Percentiles rank a stretch among this genome's conserved stretches.
phyloP scores from a whole-genome alignment of 2,113 vertebrate genomes.

The Dasypus novemcinctus region DNA sequence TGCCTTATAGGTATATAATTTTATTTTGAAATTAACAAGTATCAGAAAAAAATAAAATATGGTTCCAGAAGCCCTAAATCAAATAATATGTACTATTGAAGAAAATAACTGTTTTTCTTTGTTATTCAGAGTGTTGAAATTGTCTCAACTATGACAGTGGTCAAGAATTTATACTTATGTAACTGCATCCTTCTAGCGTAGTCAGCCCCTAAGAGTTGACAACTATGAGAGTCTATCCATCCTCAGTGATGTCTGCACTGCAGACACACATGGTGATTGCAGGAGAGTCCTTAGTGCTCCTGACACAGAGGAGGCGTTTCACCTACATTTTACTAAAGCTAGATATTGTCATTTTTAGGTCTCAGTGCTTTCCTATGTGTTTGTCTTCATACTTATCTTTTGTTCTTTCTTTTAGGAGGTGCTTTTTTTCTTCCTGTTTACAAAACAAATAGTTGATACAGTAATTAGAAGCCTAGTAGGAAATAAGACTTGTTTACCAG shows the following conservation, averaged over 20 bases:
- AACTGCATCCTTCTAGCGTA: constrained; percentile 70
- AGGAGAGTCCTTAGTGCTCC: constrained; percentile 37
- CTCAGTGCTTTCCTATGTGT: constrained; percentile 67
- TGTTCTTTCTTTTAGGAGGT: constrained; percentile 68
- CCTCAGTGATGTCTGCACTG: constrained; percentile 70
- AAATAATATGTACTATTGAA: background rate
- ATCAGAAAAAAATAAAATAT: constrained; percentile 1
- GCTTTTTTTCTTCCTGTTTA: constrained; percentile 67
- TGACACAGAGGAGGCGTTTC: constrained; percentile 59
- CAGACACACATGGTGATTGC: constrained; percentile 35
- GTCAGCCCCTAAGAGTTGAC: constrained; percentile 70
- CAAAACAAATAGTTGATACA: constrained; percentile 78
- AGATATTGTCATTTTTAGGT: constrained; percentile 56
- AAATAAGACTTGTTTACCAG: constrained; percentile 75
- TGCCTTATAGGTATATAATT: background rate
- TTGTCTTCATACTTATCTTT: constrained; percentile 76
- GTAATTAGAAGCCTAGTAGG: constrained; percentile 74
- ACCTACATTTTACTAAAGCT: constrained; percentile 67
- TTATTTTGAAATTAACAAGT: constrained; percentile 34
- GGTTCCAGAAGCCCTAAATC: background rate
- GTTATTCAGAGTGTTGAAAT: constrained; percentile 57
- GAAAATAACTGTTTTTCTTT: constrained; percentile 63
- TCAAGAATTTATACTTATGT: constrained; percentile 71
- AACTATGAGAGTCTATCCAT: constrained; percentile 50
- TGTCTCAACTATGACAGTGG: constrained; percentile 66